Evolutionary conservation across 2,797 vertebrate species (phyloP).

Genomic region (Leuciscus waleckii): DNA sequence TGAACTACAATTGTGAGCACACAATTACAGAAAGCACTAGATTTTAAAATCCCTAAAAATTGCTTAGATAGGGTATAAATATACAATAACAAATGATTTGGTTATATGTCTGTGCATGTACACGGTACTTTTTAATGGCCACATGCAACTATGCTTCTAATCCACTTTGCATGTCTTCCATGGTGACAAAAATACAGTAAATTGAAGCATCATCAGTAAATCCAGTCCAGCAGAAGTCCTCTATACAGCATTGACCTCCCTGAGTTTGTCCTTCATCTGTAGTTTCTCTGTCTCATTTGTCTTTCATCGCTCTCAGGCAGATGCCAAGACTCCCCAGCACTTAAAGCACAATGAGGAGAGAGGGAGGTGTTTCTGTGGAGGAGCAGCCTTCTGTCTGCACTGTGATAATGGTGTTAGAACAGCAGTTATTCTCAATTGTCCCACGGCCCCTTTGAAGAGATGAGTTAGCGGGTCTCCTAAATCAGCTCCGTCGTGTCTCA

Average conservation of each 20-base stretch:
- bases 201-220: neutral
- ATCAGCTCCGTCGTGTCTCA: neutral
- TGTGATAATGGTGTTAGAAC: conserved; percentile 64
- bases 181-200: neutral
- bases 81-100: neutral
- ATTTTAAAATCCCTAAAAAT: neutral
- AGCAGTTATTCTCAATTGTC: conserved; percentile 43
- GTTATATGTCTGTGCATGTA: neutral
- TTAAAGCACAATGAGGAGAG: conserved; percentile 46
- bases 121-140: neutral
- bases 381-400: conserved; percentile 47
- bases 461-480: neutral
- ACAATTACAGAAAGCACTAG: too few species aligned
- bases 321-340: conserved; percentile 46
- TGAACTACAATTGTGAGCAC: too few species aligned
- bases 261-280: conserved; percentile 45
- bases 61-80: too few species aligned
- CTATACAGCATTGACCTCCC: conserved; percentile 17
- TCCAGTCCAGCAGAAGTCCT: conserved; percentile 25
- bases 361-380: conserved; percentile 52
- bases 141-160: neutral
- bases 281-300: conserved; percentile 54
- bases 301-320: conserved; percentile 36
- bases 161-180: neutral
- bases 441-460: conserved; percentile 11